Percentiles rank a stretch among this genome's conserved stretches.
Evolutionary conservation across 1,140 invertebrate genomes (phyloP).

Genomic region (Scaptomyza hsui): DNA sequence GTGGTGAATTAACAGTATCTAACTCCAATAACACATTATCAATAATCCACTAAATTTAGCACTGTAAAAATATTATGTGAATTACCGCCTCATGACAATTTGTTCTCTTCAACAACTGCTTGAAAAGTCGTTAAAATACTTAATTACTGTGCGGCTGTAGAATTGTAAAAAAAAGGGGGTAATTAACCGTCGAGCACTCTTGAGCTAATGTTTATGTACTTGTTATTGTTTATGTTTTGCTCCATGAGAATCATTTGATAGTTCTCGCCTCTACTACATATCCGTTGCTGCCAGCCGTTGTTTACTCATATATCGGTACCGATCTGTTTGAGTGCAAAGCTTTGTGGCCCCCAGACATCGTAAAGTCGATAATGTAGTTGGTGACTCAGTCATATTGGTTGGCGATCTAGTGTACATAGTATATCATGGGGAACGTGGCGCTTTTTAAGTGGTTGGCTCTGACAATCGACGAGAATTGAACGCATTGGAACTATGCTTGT

Average conservation of each 20-base stretch:
- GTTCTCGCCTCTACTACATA: conserved; percentile 4
- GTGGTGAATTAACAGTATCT: background rate
- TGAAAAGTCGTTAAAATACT: conserved; percentile 3
- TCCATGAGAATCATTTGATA: background rate
- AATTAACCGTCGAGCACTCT: background rate
- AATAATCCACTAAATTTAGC: background rate
- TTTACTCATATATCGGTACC: conserved; percentile 20
- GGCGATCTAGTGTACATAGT: background rate
- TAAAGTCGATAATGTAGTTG: conserved; percentile 25
- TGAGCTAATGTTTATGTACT: background rate
- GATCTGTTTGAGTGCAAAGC: conserved; percentile 16
- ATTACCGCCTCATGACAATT: too few species aligned
- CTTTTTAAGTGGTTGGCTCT: conserved; percentile 4
- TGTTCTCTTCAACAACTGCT: conserved; percentile 1
- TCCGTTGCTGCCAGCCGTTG: background rate
- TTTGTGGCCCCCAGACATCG: conserved; percentile 16
- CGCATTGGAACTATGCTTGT: background rate
- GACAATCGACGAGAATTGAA: background rate
- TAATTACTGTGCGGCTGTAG: background rate
- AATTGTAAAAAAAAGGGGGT: conserved; percentile 6
- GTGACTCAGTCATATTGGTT: conserved; percentile 21
- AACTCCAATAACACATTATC: background rate
- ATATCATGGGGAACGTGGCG: conserved; percentile 10
- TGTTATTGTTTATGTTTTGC: conserved; percentile 14
- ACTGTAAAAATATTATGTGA: background rate